Evolutionary conservation across 2,113 vertebrate genomes (phyloP).

Genomic region (Salvator merianae): DNA sequence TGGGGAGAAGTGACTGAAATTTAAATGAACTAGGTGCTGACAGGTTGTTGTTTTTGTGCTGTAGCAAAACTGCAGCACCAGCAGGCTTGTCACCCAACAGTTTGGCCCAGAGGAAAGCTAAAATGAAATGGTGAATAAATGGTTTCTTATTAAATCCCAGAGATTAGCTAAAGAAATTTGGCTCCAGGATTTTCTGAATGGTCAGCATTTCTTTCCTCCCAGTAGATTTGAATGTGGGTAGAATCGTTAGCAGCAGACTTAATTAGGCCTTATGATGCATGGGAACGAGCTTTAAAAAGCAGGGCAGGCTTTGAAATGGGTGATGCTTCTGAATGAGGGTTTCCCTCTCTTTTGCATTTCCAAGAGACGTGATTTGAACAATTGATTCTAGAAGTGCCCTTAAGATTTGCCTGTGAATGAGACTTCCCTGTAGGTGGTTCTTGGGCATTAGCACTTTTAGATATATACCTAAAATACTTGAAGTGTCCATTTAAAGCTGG

Average conservation of each 20-base stretch:
- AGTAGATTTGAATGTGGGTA: slow-evolving; percentile 10
- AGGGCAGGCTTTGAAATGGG: neutral
- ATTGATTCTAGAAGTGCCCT: neutral
- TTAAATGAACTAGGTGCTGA: neutral
- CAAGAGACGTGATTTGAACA: neutral
- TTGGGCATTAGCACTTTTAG: neutral
- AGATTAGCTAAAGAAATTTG: neutral
- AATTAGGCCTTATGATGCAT: slow-evolving; percentile 19
- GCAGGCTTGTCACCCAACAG: neutral
- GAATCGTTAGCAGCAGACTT: slow-evolving; percentile 32
- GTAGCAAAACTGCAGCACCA: neutral
- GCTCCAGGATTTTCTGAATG: neutral
- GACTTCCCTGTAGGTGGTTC: neutral
- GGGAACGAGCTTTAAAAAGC: neutral
- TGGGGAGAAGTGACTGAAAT: neutral
- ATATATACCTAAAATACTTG: neutral
- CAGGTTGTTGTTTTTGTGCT: fast-evolving
- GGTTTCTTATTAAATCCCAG: slow-evolving; percentile 30
- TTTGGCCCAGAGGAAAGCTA: neutral
- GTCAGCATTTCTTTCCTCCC: slow-evolving; percentile 48
- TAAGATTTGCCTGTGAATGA: neutral
- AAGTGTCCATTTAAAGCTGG: neutral
- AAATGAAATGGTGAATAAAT: slow-evolving; percentile 19
- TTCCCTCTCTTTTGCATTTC: neutral
- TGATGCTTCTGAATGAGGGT: neutral